Conservation (phyloP, 2,113 vertebrate species). For the Silurus asotus region DNA sequence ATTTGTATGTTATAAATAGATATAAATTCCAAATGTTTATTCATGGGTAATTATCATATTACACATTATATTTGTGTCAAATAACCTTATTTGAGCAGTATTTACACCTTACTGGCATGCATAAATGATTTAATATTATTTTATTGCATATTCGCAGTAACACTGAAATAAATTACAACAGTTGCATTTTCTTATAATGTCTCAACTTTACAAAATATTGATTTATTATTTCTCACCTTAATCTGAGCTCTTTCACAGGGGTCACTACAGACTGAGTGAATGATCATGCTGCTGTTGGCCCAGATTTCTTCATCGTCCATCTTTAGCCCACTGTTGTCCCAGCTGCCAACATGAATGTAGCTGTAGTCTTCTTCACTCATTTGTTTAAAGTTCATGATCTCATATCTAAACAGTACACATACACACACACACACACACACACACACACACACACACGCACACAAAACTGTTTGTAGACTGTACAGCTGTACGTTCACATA, state of each 20-base stretch:
- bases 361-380: constrained; percentile 87
- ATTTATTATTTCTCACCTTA: constrained; percentile 78
- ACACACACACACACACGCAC: background rate
- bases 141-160: no score
- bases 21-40: background rate
- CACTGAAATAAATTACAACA: no score
- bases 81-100: background rate
- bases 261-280: constrained; percentile 94
- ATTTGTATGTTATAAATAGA: background rate
- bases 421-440: constrained; percentile 9
- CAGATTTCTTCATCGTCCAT: constrained; percentile 97
- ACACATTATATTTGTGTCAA: background rate
- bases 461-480: no score
- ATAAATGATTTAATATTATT: background rate
- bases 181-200: background rate
- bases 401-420: constrained; percentile 79
- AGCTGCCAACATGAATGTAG: constrained; percentile 97
- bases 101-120: background rate
- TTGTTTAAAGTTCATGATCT: constrained; percentile 99
- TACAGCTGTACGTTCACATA: background rate
- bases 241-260: constrained; percentile 96
- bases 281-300: constrained; percentile 84
- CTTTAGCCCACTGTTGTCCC: constrained; percentile 93
- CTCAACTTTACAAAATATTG: background rate
- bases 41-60: background rate